These are phyloP conservation scores for Lottia gigantea DNA, from an alignment of 2,888 invertebrate genomes.

Conservation along the genomic window DNA sequence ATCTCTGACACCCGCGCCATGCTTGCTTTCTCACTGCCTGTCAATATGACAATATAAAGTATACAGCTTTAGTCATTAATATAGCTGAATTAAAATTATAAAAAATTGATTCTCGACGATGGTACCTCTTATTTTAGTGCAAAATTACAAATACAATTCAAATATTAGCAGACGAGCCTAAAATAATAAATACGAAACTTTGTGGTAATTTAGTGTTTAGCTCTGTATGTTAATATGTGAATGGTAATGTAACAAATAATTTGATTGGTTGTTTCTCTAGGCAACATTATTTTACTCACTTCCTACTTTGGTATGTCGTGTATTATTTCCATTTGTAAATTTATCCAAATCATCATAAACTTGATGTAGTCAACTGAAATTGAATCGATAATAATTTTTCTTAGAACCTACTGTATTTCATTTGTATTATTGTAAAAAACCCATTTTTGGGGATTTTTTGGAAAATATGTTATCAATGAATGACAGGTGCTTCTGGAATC, in stretches of 20 bases:
- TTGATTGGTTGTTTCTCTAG: constrained; percentile 41
- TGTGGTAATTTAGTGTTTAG: constrained; percentile 13
- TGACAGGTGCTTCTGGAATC: too few relatives aligned
- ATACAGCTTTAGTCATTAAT: too few relatives aligned
- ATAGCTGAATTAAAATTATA: not conserved
- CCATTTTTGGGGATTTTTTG: too few relatives aligned
- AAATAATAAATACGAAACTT: constrained; percentile 16
- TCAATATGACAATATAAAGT: not conserved
- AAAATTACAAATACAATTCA: not conserved
- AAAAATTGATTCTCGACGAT: not conserved
- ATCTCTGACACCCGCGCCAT: constrained; percentile 61
- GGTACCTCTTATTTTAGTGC: not conserved
- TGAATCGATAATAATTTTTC: too few relatives aligned
- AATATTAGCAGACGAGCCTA: not conserved
- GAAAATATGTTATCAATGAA: too few relatives aligned
- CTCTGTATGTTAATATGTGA: constrained; percentile 22
- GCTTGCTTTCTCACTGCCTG: constrained; percentile 36
- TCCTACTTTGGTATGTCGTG: constrained; percentile 21
- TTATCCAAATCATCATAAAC: too few relatives aligned
- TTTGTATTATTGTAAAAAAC: too few relatives aligned
- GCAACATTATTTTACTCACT: constrained; percentile 32
- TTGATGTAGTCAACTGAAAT: too few relatives aligned
- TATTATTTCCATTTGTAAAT: not conserved
- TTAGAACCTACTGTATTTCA: too few relatives aligned
- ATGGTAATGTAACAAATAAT: constrained; percentile 10